Percentiles rank a stretch among this genome's conserved stretches.
Evolutionary conservation across 1,140 invertebrate species (phyloP).

Genomic region (Drosophila sp.): DNA sequence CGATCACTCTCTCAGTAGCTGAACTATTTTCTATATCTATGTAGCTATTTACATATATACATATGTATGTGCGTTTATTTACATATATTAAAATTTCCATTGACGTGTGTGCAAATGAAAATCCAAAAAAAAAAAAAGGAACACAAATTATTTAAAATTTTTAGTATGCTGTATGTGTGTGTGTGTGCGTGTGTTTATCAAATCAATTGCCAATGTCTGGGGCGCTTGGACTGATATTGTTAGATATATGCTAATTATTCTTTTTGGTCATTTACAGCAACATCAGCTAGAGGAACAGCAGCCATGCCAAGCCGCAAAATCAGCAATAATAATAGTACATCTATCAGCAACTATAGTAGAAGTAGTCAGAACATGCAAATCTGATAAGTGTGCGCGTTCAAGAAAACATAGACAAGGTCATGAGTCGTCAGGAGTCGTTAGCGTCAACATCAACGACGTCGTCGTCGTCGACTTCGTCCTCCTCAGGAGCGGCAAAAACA

Average conservation of each 20-base stretch:
- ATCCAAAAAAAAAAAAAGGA: conserved; percentile 56
- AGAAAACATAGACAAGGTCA: conserved; percentile 36
- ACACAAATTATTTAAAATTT: not conserved
- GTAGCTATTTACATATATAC: conserved; percentile 13
- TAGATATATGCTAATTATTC: conserved; percentile 66
- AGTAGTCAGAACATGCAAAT: conserved; percentile 52
- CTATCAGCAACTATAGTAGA: conserved; percentile 17
- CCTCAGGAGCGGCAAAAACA: conserved; percentile 16
- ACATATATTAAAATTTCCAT: conserved; percentile 47
- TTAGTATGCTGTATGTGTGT: conserved; percentile 8
- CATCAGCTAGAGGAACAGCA: conserved; percentile 13
- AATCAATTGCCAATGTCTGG: conserved; percentile 67
- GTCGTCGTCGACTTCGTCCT: not conserved
- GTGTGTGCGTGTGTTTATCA: conserved; percentile 28
- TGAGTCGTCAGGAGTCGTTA: conserved; percentile 68
- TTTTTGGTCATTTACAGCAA: conserved; percentile 44
- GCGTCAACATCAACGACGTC: conserved; percentile 10
- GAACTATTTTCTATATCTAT: conserved; percentile 35
- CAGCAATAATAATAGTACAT: conserved; percentile 14
- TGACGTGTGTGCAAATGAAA: conserved; percentile 68
- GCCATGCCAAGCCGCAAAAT: conserved; percentile 45
- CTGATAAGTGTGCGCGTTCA: conserved; percentile 46
- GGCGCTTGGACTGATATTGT: conserved; percentile 25
- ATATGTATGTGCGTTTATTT: conserved; percentile 46
- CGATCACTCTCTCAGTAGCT: conserved; percentile 45